Evolutionary conservation across 1,140 invertebrate genomes (phyloP), one percentile per base, ranked within the genome.

Genomic region (Augochlora pura): DNA sequence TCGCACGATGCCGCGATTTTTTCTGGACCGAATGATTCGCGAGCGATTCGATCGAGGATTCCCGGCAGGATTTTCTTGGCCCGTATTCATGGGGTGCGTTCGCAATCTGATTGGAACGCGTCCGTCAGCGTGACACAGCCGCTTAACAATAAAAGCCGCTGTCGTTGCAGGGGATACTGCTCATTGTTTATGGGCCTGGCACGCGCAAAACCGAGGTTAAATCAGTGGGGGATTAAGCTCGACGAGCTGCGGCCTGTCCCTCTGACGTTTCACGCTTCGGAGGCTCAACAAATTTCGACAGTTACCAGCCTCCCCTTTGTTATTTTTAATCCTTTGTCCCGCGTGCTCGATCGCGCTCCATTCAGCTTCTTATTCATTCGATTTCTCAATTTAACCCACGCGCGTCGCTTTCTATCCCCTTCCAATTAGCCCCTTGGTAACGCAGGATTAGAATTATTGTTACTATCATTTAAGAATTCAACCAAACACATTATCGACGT

Each of bases 141-240:
- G 64, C 66, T 49, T 46, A 59, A 46, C 39, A 67, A n/a, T 68
- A 73, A 78, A 78, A 73, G 32, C 62, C 39, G 23, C 46, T 42
- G 25, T 57, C 49, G 69, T 65, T 42, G 18, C 59, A 54, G 27
- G 64, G 64, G 63, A 67, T 52, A 67, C n/a, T 18, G 80, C 25
- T 78, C 75, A 52, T 74, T 79, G 62, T 79, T 65, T 66, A 72
- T 57, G 60, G 66, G 69, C 25, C 23, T 59, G 42, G 63, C 21
- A 23, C 62, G 27, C 39, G 52, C 39, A 60, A 59, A 73, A 73
- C 38, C 38, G 63, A 77, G 83, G 80, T 84, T 73, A 83, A 86
- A 87, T 85, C 84, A 84, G 60, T 63, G 66, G 52, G 71, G 81
- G 71, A 82, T 82, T 77, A 85, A 64, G 80, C 85, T 14, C 69